phyloP scores from a whole-genome alignment of 2,797 vertebrate species.

The Malacoctenus gilli region DNA sequence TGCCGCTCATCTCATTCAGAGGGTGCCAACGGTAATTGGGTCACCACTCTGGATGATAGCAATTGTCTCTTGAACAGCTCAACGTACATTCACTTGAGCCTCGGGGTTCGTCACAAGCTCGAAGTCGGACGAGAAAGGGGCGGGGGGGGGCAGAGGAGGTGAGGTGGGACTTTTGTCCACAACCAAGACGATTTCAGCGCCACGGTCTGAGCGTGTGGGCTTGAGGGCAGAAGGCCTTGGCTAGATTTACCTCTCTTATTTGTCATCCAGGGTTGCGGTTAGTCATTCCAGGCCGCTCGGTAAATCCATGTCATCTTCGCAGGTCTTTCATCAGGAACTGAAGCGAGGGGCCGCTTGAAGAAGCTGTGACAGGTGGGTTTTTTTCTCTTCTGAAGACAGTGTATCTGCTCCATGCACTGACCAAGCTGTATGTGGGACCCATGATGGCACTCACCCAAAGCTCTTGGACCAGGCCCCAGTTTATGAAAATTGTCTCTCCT shows the following conservation, averaged over 20 bases:
- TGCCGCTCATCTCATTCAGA: background rate
- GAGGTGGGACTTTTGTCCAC: too few relatives aligned
- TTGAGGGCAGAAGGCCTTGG: conserved; percentile 20
- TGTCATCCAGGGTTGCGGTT: conserved; percentile 21
- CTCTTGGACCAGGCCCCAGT: conserved; percentile 1
- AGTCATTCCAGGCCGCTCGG: conserved; percentile 27
- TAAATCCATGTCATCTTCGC: conserved; percentile 33
- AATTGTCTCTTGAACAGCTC: conserved; percentile 6
- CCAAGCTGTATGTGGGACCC: too few relatives aligned
- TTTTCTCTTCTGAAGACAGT: conserved; percentile 4
- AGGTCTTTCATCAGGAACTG: conserved; percentile 30
- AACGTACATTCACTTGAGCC: too few relatives aligned
- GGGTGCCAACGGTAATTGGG: background rate
- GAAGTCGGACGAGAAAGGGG: too few relatives aligned
- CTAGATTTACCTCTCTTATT: conserved; percentile 35
- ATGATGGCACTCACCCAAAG: conserved; percentile 8
- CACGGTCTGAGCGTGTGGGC: conserved; percentile 7
- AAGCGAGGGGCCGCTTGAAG: conserved; percentile 14
- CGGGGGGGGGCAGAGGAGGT: too few relatives aligned
- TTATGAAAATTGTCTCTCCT: too few relatives aligned
- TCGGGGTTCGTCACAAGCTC: too few relatives aligned
- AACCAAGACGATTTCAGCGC: too few relatives aligned
- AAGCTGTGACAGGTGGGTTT: conserved; percentile 1
- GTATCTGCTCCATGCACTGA: conserved; percentile 12
- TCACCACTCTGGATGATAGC: background rate